phyloP scores from a whole-genome alignment of 1,140 invertebrate genomes.

The Macrotrachela quadricornifera region DNA sequence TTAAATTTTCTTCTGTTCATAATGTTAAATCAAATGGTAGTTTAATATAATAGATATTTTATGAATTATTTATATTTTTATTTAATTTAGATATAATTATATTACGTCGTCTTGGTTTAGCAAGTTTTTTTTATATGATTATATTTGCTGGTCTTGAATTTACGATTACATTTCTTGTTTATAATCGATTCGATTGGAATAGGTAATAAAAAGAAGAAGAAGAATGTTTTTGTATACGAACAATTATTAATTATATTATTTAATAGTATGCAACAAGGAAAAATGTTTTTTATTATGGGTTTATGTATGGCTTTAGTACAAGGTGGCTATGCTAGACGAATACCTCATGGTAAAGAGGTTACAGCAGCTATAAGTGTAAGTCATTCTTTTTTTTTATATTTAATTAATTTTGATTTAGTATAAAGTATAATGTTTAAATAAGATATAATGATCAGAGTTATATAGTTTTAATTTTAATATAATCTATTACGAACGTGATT shows the following conservation, averaged over 20 bases:
- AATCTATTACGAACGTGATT: too few species aligned
- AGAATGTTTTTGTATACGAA: not conserved
- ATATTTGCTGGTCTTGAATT: conserved; percentile 92
- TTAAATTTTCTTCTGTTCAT: too few species aligned
- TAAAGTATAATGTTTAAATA: too few species aligned
- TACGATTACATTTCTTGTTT: conserved; percentile 83
- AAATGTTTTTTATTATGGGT: conserved; percentile 86
- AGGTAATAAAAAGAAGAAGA: conserved; percentile 18
- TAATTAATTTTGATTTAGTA: too few species aligned
- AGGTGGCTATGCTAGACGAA: conserved; percentile 58
- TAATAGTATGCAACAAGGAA: conserved; percentile 78
- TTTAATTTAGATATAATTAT: conserved; percentile 20
- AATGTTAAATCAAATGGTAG: too few species aligned
- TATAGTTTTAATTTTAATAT: too few species aligned
- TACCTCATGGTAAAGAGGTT: conserved; percentile 52
- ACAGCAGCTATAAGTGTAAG: conserved; percentile 43
- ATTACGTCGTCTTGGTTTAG: conserved; percentile 50
- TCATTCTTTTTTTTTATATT: too few species aligned
- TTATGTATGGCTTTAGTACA: conserved; percentile 76
- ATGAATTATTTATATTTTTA: too few species aligned
- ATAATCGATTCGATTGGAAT: conserved; percentile 67
- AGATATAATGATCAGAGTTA: too few species aligned
- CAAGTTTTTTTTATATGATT: conserved; percentile 86
- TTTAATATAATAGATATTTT: too few species aligned
- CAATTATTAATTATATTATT: conserved; percentile 10